Percentiles rank a stretch among this genome's conserved stretches.
Evolutionary conservation across 2,888 invertebrate species (phyloP).

Genomic region (Allolobophora icterica): DNA sequence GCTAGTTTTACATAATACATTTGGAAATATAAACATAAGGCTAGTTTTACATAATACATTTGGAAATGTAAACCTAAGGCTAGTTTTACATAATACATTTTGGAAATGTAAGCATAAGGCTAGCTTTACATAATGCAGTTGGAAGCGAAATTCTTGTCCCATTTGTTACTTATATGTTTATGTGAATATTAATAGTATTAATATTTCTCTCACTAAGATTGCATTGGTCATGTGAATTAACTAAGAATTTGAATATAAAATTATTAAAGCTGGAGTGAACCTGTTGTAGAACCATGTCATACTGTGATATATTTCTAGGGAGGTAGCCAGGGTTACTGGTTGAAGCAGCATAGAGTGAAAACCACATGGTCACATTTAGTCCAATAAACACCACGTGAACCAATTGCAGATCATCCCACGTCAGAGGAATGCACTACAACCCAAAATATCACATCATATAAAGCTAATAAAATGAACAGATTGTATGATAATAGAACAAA

Average conservation of each 20-base stretch:
- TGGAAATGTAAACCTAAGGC: too few relatives aligned
- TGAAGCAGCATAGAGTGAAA: slow-evolving; percentile 88
- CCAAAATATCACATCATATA: not conserved
- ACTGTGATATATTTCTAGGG: slow-evolving; percentile 85
- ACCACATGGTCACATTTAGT: slow-evolving; percentile 90
- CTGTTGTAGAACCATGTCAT: slow-evolving; percentile 82
- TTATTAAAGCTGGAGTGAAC: slow-evolving; percentile 47
- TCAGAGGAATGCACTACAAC: slow-evolving; percentile 81
- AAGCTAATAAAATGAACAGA: not conserved
- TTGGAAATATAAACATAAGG: too few relatives aligned
- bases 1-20: too few relatives aligned
- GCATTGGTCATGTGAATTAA: not conserved
- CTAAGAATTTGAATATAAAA: not conserved
- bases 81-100: too few relatives aligned
- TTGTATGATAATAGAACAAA: not conserved
- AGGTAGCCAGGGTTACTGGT: slow-evolving; percentile 88
- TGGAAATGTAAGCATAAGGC: too few relatives aligned
- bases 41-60: too few relatives aligned
- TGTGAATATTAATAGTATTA: too few relatives aligned
- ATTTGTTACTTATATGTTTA: too few relatives aligned
- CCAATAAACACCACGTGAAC: slow-evolving; percentile 85
- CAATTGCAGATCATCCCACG: slow-evolving; percentile 80
- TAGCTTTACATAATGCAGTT: too few relatives aligned
- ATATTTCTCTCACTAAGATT: not conserved
- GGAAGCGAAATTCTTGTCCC: too few relatives aligned